phyloP scores from a whole-genome alignment of 2,888 invertebrate species.

The Mesochorus sp. region DNA sequence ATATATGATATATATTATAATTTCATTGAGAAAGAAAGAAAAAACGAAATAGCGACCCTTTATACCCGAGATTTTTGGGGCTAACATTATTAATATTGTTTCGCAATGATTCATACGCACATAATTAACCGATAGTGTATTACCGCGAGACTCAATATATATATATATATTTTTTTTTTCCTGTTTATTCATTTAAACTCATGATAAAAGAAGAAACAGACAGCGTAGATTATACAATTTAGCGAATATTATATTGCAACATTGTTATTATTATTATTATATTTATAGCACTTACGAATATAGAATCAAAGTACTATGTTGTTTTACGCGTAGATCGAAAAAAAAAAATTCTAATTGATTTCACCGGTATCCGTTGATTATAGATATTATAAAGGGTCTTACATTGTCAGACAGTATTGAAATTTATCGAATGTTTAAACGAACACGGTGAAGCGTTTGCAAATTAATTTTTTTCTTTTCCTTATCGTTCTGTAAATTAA shows the following conservation, averaged over 20 bases:
- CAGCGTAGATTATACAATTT: constrained; percentile 49
- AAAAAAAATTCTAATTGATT: constrained; percentile 38
- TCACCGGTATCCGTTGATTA: constrained; percentile 42
- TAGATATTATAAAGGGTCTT: constrained; percentile 48
- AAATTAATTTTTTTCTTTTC: constrained; percentile 13
- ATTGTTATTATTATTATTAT: constrained; percentile 65
- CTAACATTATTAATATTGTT: not conserved
- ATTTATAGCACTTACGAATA: constrained; percentile 58
- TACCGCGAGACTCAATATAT: constrained; percentile 17
- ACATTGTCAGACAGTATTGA: constrained; percentile 63
- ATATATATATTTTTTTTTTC: not conserved
- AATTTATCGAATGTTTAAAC: constrained; percentile 50
- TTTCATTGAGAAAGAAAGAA: not conserved
- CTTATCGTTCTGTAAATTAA: constrained; percentile 49
- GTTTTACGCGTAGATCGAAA: constrained; percentile 45
- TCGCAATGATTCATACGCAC: constrained; percentile 45
- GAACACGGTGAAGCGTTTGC: not conserved
- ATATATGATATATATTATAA: constrained; percentile 1
- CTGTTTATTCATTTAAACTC: constrained; percentile 29
- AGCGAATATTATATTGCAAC: constrained; percentile 61
- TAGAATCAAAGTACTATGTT: constrained; percentile 61
- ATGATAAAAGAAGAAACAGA: constrained; percentile 39
- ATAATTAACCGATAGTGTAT: constrained; percentile 41
- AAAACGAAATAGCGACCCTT: not conserved
- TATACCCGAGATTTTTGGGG: too few species aligned